Evolutionary conservation across 2,113 vertebrate genomes (phyloP), one percentile per base, ranked within the genome.

Genomic region (Pseudopipra pipra): DNA sequence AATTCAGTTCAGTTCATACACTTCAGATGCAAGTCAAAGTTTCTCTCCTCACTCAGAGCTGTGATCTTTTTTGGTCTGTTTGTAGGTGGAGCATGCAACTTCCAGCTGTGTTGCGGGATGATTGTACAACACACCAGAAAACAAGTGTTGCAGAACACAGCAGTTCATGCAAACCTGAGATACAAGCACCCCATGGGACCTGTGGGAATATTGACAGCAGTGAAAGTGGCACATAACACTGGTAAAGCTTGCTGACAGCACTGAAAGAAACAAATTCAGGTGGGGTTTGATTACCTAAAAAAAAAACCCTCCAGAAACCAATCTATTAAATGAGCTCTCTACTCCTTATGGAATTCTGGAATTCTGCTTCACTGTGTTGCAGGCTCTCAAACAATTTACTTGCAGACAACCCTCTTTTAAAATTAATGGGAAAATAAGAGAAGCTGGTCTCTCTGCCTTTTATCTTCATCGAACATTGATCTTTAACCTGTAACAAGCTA

Each of bases 401-500:
- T 43, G 23, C 65, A 89, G 65, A 63, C 47, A 85, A 11, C 1
- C 7, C 12, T 51, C 46, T 85, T 70, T 63, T 30, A 47, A 87
- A 85, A 72, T 44, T 39, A 78, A 75, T 68, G 51, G 61, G 47
- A 65, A 59, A 44, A 35, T 73, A 70, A 58, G 62, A 47, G 54
- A 65, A 91, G 39, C 16, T 68, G 72, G 8, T 35, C 66, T 82
- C n/a, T 65, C 47, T 82, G 71, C 52, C 71, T 79, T 13, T 11
- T 59, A 33, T 77, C 84, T 59, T 92, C 87, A 63, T 3, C 24
- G 65, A 47, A 67, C 85, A 82, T n/a, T 91, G 92, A 90, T 76
- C 94, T 95, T 87, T 76, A 91, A 93, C 95, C 87, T 79, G 85
- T 66, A 95, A 85, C 81, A 65, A 82, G 56, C 70, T 46, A 61